Percentiles rank a stretch among this genome's conserved stretches.
Conservation (phyloP, 2,888 invertebrate genomes). For the Tachina lurida region DNA sequence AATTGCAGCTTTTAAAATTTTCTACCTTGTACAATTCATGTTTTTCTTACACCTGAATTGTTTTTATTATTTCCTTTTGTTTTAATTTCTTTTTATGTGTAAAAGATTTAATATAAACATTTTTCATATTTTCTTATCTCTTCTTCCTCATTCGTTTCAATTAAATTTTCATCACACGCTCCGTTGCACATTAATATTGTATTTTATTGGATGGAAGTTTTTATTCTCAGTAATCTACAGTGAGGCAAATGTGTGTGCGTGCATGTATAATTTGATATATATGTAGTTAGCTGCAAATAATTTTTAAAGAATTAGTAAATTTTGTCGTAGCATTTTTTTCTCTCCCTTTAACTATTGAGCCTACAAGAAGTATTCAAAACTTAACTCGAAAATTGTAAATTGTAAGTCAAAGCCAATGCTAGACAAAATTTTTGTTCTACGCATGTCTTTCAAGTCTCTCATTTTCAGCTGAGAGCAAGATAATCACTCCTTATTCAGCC, state of each 20-base stretch:
- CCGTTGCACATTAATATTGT: conserved; percentile 44
- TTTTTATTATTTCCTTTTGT: conserved; percentile 12
- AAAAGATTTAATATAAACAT: conserved; percentile 18
- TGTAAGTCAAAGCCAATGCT: too few relatives aligned
- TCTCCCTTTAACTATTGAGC: too few relatives aligned
- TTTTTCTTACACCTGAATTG: neutral
- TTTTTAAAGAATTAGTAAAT: too few relatives aligned
- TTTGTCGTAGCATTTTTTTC: too few relatives aligned
- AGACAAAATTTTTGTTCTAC: too few relatives aligned
- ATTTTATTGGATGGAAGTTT: neutral
- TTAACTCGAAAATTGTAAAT: too few relatives aligned
- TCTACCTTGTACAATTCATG: neutral
- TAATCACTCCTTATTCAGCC: too few relatives aligned
- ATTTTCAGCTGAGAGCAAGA: too few relatives aligned
- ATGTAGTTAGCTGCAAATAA: too few relatives aligned
- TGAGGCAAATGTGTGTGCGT: neutral
- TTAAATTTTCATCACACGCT: conserved; percentile 68
- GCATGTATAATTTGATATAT: too few relatives aligned
- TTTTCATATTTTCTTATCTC: conserved; percentile 13
- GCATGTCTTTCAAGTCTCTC: too few relatives aligned
- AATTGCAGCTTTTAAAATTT: neutral
- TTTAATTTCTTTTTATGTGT: neutral
- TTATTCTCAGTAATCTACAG: neutral
- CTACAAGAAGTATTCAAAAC: too few relatives aligned
- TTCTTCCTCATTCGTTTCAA: conserved; percentile 42